A percentile compares a stretch with the other conserved stretches of the same genome.
Conservation (phyloP, 2,113 vertebrate genomes). For the Anthoscopus minutus region DNA sequence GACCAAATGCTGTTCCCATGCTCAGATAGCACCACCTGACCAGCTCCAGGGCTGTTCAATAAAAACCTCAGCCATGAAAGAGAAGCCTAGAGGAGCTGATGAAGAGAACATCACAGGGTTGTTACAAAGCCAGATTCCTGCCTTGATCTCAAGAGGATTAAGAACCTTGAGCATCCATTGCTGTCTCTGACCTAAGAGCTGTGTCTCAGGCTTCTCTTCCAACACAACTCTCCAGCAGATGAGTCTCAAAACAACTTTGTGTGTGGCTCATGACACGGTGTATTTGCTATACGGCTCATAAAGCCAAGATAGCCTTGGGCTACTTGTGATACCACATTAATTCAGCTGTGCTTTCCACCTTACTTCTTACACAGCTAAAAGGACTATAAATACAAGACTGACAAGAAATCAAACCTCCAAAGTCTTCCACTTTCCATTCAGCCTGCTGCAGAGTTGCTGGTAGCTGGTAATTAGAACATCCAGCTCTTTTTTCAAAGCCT, state of each 20-base stretch:
- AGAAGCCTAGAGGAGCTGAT: background rate
- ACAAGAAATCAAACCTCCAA: slow-evolving; percentile 81
- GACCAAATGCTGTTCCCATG: background rate
- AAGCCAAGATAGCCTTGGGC: background rate
- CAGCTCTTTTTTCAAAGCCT: slow-evolving; percentile 89
- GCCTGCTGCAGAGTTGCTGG: slow-evolving; percentile 90
- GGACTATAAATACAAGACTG: background rate
- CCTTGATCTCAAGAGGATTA: background rate
- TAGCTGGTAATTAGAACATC: slow-evolving; percentile 87
- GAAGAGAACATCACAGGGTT: background rate
- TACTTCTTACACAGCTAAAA: background rate
- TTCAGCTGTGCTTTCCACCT: background rate
- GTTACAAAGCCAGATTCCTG: background rate
- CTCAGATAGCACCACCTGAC: background rate
- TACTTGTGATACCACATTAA: background rate
- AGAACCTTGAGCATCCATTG: background rate
- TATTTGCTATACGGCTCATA: background rate
- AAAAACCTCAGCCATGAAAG: background rate
- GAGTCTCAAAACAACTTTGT: background rate
- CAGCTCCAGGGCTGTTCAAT: background rate
- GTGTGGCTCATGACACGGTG: background rate
- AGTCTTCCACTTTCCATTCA: slow-evolving; percentile 94
- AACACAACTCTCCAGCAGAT: background rate
- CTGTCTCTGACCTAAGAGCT: background rate
- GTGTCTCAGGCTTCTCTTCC: background rate